Evolutionary conservation across 2,797 vertebrate species (phyloP).

Genomic region (Enteromius paludinosus): DNA sequence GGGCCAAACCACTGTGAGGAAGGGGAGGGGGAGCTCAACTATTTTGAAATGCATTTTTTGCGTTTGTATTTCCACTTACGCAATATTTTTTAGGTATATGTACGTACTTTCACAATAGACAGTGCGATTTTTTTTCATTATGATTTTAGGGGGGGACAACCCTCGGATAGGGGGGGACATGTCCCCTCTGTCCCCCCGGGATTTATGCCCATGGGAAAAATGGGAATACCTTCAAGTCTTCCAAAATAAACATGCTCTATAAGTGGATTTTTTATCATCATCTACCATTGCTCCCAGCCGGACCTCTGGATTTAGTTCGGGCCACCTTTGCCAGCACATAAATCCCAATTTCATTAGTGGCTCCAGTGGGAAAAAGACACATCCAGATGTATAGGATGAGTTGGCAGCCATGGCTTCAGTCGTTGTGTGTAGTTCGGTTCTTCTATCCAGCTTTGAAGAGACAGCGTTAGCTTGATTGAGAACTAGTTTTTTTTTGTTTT

Average conservation of each 20-base stretch:
- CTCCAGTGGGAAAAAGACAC: slow-evolving; percentile 22
- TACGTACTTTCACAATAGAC: too few relatives aligned
- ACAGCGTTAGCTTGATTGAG: slow-evolving; percentile 59
- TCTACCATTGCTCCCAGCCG: slow-evolving; percentile 3
- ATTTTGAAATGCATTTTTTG: too few relatives aligned
- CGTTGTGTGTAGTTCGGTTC: neutral
- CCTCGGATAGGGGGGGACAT: too few relatives aligned
- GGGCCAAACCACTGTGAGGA: too few relatives aligned
- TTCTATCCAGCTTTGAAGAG: slow-evolving; percentile 19
- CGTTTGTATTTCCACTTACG: too few relatives aligned
- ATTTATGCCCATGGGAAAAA: too few relatives aligned
- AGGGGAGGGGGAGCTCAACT: too few relatives aligned
- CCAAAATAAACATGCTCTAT: slow-evolving; percentile 1
- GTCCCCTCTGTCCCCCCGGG: too few relatives aligned
- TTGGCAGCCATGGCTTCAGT: neutral
- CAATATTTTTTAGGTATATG: too few relatives aligned
- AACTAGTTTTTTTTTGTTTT: slow-evolving; percentile 51
- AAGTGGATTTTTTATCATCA: slow-evolving; percentile 32
- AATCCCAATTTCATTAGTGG: slow-evolving; percentile 49
- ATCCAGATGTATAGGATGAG: slow-evolving; percentile 8
- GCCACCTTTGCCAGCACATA: slow-evolving; percentile 37
- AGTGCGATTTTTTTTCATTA: too few relatives aligned
- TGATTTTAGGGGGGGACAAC: too few relatives aligned
- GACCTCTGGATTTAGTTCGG: slow-evolving; percentile 18
- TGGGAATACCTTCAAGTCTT: neutral